Evolutionary conservation across 2,888 invertebrate species (phyloP), one percentile per base, ranked within the genome.

Genomic region (Dryobota labecula): DNA sequence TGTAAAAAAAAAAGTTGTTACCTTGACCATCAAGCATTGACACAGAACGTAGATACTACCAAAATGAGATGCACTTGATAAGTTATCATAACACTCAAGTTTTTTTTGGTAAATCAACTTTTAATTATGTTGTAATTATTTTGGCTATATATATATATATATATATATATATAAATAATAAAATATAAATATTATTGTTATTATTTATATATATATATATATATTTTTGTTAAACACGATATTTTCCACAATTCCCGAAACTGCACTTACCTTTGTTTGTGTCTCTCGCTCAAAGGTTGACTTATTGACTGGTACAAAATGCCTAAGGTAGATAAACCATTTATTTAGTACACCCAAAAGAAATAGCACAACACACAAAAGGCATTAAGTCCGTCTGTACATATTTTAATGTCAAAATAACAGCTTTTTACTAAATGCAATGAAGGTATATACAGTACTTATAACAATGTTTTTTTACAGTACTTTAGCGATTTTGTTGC

Each of bases 21-120:
- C 78, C 72, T 72, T 79, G 78, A 82, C 78, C 72, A 56, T 30
- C 38, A 33, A 38, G 41, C 43, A 67, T 41, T 77, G 71, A 64
- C 63, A 60, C 60, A 56, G 56, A 63, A 57, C 53, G 24, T 24
- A 74, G 54, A 54, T 27, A 54, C 56, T 49, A 33, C 38, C 43
- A 15, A 57, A 47, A 45, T 64, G 36, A 27, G 54, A 80, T 77
- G 80, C 77, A 63, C 49, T 51, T 41, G 75, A 68, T 74, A 64
- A 64, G 20, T 33, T 47, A 9, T 8, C 5, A 49, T 38, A 30
- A 38, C 30, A 30, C 8, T 20, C 13, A 27, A 53, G 7, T 13
- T 41, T 45, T 20, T 57, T 49, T 49, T 36, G 7, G 13, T 51
- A 30, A 43, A 73, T 43, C 43, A 43, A 27, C n/a, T 57, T 8